Percentiles rank a stretch among this genome's conserved stretches.
Conservation (phyloP, 2,113 vertebrate species). For the Cettia cetti region DNA sequence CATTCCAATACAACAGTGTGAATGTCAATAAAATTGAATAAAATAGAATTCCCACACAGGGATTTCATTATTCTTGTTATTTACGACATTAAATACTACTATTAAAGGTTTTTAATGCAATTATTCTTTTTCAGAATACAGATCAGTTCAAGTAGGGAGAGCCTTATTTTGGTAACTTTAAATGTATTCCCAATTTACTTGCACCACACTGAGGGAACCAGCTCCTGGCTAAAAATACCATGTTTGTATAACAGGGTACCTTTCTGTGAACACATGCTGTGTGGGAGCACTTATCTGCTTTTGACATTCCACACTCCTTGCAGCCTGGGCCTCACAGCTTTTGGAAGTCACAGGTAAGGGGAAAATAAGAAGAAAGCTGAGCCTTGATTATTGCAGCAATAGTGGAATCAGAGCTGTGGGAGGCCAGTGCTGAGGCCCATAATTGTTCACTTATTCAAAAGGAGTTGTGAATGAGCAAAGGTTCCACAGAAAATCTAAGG, state of each 20-base stretch:
- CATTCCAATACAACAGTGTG: background rate
- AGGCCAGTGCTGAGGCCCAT: background rate
- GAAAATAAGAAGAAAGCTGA: background rate
- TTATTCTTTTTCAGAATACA: background rate
- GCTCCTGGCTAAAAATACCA: background rate
- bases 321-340: background rate
- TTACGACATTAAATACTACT: background rate
- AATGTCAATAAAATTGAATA: background rate
- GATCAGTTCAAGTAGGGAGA: background rate
- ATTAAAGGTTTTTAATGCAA: background rate
- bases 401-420: background rate
- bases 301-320: background rate
- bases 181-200: background rate
- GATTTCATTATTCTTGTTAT: background rate
- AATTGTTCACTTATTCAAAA: background rate
- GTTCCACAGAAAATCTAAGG: background rate
- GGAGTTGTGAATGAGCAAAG: background rate
- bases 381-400: background rate
- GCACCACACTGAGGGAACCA: background rate
- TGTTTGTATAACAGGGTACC: background rate
- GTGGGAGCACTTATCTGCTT: background rate
- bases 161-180: background rate
- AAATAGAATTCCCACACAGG: background rate
- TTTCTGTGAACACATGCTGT: background rate
- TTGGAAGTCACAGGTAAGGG: background rate